These are phyloP conservation scores for Mallotus villosus DNA, from an alignment of 2,797 vertebrate species.

Conservation along the genomic window DNA sequence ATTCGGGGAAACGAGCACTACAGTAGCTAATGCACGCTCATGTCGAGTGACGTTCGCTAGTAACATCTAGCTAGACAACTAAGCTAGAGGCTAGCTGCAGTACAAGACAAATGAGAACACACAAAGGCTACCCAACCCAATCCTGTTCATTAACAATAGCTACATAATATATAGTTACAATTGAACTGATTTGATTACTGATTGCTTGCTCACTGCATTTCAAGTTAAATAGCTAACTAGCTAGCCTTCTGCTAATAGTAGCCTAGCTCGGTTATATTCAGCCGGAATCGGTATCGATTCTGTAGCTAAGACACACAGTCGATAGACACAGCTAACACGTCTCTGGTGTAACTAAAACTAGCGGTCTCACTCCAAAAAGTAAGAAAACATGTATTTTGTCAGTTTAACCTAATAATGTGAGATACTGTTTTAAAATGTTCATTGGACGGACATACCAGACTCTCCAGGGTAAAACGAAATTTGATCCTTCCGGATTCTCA, in stretches of 20 bases:
- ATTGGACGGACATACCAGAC: constrained; percentile 26
- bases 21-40: too few relatives aligned
- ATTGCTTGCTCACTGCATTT: neutral
- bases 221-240: neutral
- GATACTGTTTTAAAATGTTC: neutral
- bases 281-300: too few relatives aligned
- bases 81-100: too few relatives aligned
- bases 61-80: too few relatives aligned
- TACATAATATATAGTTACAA: too few relatives aligned
- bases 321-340: neutral
- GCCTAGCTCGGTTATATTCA: neutral
- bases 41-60: too few relatives aligned
- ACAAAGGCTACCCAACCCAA: neutral
- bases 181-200: too few relatives aligned
- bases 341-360: neutral
- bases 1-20: neutral
- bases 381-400: too few relatives aligned
- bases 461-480: constrained; percentile 20
- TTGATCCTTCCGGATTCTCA: constrained; percentile 36
- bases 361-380: too few relatives aligned
- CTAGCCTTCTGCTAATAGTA: neutral
- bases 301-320: neutral
- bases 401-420: too few relatives aligned
- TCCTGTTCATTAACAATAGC: too few relatives aligned
- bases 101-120: neutral